These are phyloP conservation scores for Dasyprocta punctata DNA, from an alignment of 2,113 vertebrate species.

Conservation along the genomic window DNA sequence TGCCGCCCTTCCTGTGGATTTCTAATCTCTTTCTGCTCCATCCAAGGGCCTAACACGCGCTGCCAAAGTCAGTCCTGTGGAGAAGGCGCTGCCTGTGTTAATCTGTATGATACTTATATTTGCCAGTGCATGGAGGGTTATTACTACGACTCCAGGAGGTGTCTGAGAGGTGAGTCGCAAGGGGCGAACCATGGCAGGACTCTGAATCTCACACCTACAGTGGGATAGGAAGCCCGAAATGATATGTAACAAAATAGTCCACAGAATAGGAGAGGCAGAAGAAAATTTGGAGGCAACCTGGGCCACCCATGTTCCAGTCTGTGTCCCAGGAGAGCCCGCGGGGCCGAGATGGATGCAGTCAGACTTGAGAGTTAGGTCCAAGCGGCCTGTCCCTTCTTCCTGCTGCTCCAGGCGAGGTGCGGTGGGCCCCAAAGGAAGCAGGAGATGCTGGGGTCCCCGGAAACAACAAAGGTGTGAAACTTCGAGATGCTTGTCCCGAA, in stretches of 20 bases:
- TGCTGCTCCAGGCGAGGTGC: too few relatives aligned
- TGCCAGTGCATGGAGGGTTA: constrained; percentile 74
- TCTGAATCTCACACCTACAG: background rate
- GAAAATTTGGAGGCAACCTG: background rate
- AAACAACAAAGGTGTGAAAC: background rate
- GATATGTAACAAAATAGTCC: background rate
- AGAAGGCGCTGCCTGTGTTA: fast-evolving
- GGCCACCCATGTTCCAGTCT: background rate
- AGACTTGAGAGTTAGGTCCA: background rate
- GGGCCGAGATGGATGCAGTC: background rate
- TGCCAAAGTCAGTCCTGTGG: fast-evolving
- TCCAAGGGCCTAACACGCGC: fast-evolving
- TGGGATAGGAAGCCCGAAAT: background rate
- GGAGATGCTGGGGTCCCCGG: background rate
- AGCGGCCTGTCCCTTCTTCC: background rate
- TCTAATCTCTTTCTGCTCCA: constrained; percentile 45
- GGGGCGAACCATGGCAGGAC: background rate
- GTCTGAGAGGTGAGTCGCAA: constrained; percentile 79
- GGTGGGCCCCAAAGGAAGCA: background rate
- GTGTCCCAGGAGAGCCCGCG: background rate
- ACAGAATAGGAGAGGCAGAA: background rate
- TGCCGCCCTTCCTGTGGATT: background rate
- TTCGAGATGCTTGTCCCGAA: background rate
- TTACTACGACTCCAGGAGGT: fast-evolving
- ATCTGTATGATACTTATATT: fast-evolving